These are phyloP conservation scores for Brachyhypopomus gauderio DNA, from an alignment of 2,113 vertebrate genomes.

Conservation along the genomic window DNA sequence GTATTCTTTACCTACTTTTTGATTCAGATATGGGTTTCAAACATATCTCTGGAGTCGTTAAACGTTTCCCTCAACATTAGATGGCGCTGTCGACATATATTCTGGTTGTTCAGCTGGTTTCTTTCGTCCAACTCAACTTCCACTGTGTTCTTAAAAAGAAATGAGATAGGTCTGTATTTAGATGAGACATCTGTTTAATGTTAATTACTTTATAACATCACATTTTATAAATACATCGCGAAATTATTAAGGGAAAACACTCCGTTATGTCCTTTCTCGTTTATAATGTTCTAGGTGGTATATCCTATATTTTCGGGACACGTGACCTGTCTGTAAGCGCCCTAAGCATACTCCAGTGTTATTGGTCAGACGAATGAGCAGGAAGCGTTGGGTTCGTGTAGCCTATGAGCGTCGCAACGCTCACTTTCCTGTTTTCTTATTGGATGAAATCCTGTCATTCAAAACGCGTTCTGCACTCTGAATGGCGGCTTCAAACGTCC, in stretches of 20 bases:
- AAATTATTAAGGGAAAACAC: too few relatives aligned
- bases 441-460: constrained; percentile 42
- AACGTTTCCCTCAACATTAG: constrained; percentile 4
- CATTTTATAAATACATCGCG: too few relatives aligned
- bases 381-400: neutral
- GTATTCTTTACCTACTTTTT: too few relatives aligned
- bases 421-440: neutral
- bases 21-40: too few relatives aligned
- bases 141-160: neutral
- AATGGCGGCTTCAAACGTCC: constrained; percentile 24
- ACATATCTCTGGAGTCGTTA: neutral
- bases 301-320: too few relatives aligned
- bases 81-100: constrained; percentile 38
- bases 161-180: neutral
- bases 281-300: too few relatives aligned
- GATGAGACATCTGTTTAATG: neutral
- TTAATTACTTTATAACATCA: too few relatives aligned
- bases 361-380: neutral
- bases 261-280: too few relatives aligned
- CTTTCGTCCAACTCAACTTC: too few relatives aligned
- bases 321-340: too few relatives aligned
- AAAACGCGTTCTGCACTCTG: neutral
- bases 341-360: too few relatives aligned
- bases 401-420: neutral
- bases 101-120: neutral